Conservation (phyloP, 2,113 vertebrate species). For the Hyaena hyaena region DNA sequence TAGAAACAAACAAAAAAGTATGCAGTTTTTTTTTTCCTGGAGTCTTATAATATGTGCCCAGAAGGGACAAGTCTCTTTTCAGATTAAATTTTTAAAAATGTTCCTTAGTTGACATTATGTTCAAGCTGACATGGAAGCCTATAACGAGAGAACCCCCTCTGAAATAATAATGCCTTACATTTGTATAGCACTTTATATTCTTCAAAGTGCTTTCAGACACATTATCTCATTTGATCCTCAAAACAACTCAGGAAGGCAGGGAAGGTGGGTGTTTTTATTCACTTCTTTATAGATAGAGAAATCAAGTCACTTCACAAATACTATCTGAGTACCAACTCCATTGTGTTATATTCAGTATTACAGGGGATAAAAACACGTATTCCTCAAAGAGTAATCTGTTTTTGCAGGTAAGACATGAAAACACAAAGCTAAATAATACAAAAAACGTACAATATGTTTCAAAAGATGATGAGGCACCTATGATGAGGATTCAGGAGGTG, state of each 20-base stretch:
- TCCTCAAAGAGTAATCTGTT: slow-evolving; percentile 22
- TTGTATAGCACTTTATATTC: background rate
- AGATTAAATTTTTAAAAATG: slow-evolving; percentile 56
- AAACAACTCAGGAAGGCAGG: slow-evolving; percentile 8
- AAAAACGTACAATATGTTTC: background rate
- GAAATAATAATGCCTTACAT: slow-evolving; percentile 63
- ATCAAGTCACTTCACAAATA: background rate
- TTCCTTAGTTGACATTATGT: slow-evolving; percentile 26
- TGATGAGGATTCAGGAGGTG: background rate
- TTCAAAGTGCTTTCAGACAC: slow-evolving; percentile 48
- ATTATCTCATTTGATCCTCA: slow-evolving; percentile 46
- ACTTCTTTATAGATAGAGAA: slow-evolving; percentile 10
- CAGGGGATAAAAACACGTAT: background rate
- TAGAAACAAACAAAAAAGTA: slow-evolving; percentile 60
- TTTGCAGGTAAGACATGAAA: slow-evolving; percentile 46
- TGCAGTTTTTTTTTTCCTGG: slow-evolving; percentile 17
- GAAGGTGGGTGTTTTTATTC: slow-evolving; percentile 40
- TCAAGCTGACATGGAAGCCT: slow-evolving; percentile 42
- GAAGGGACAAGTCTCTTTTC: slow-evolving; percentile 52
- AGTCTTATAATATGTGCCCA: slow-evolving; percentile 57
- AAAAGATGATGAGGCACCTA: background rate
- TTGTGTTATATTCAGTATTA: background rate
- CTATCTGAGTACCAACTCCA: background rate
- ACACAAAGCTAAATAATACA: slow-evolving; percentile 20
- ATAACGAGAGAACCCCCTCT: slow-evolving; percentile 45